Percentiles rank a stretch among this genome's conserved stretches.
These are phyloP conservation scores for Papilio protenor DNA, from an alignment of 2,888 invertebrate species.

Conservation along the genomic window DNA sequence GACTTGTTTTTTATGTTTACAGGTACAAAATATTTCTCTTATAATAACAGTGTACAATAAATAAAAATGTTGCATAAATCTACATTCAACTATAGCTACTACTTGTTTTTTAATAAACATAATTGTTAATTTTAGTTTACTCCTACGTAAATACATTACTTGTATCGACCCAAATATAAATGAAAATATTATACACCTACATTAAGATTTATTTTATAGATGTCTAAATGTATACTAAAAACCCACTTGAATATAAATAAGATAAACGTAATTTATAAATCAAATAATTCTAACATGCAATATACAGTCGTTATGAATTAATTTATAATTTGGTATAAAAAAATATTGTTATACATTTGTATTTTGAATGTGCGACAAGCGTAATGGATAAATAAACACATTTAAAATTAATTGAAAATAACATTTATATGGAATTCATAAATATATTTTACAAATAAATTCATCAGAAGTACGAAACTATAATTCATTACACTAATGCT, in stretches of 20 bases:
- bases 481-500: constrained; percentile 13
- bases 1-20: not conserved
- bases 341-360: too few relatives aligned
- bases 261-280: not conserved
- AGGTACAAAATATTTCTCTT: not conserved
- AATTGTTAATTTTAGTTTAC: not conserved
- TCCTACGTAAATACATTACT: not conserved
- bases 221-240: not conserved
- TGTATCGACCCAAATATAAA: not conserved
- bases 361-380: too few relatives aligned
- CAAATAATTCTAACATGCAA: not conserved
- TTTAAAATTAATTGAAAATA: constrained; percentile 22
- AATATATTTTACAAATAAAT: constrained; percentile 27
- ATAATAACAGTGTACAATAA: not conserved
- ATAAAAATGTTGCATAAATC: not conserved
- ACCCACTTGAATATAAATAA: not conserved
- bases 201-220: not conserved
- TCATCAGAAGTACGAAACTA: not conserved
- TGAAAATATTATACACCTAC: not conserved
- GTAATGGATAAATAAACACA: too few relatives aligned
- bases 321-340: too few relatives aligned
- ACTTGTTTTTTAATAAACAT: not conserved
- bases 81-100: not conserved
- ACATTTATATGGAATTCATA: constrained; percentile 22
- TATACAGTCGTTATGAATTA: not conserved